Conservation (phyloP, 2,888 invertebrate species). For the Cotesia congregata region DNA sequence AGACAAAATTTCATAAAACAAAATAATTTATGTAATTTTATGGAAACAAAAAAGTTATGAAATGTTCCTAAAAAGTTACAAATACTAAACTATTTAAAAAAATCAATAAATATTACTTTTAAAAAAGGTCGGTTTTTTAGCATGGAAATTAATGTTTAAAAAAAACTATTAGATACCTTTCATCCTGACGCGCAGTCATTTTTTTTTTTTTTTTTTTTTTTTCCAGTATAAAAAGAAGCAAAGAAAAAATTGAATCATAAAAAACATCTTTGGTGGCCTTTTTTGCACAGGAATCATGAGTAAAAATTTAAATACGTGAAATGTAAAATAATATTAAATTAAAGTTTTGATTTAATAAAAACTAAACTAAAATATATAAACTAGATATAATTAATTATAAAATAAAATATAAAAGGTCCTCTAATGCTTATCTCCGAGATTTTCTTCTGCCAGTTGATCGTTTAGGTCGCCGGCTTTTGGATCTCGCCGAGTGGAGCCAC, state of each 20-base stretch:
- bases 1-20: conserved; percentile 5
- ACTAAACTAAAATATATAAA: conserved; percentile 43
- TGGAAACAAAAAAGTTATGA: neutral
- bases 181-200: neutral
- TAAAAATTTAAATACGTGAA: conserved; percentile 35
- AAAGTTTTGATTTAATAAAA: conserved; percentile 30
- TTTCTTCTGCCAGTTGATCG: conserved; percentile 68
- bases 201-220: conserved; percentile 22
- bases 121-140: neutral
- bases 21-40: neutral
- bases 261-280: conserved; percentile 65
- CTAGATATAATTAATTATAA: conserved; percentile 18
- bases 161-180: neutral
- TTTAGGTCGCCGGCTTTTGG: conserved; percentile 64
- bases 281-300: conserved; percentile 52
- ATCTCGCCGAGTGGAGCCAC: conserved; percentile 63
- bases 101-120: neutral
- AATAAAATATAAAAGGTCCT: conserved; percentile 17
- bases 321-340: conserved; percentile 44
- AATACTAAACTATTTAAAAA: no score
- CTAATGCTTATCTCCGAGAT: conserved; percentile 64
- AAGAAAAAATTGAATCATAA: conserved; percentile 39
- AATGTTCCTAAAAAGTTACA: no score
- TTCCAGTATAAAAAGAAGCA: conserved; percentile 43
- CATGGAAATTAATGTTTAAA: neutral